Percentiles rank a stretch among this genome's conserved stretches.
phyloP scores from a whole-genome alignment of 2,888 invertebrate species.

The Gortyna flavago region DNA sequence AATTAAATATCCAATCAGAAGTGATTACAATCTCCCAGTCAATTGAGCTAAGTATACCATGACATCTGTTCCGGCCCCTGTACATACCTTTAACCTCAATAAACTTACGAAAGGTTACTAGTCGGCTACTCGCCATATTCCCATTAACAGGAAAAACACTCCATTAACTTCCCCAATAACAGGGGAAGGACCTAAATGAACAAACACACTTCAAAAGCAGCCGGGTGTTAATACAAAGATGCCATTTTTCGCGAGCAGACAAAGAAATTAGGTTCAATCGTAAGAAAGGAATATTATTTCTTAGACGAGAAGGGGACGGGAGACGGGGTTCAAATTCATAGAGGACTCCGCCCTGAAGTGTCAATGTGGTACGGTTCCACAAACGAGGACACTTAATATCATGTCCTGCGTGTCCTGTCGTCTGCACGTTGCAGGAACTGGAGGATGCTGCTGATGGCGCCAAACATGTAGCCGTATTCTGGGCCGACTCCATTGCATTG shows the following conservation, averaged over 20 bases:
- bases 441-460: neutral
- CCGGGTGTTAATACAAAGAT: constrained; percentile 38
- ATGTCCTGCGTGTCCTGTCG: neutral
- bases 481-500: no score
- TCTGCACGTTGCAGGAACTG: neutral
- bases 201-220: constrained; percentile 36
- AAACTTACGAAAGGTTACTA: constrained; percentile 34
- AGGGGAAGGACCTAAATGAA: constrained; percentile 38
- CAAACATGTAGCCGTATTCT: neutral
- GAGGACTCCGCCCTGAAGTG: neutral
- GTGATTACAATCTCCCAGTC: constrained; percentile 12
- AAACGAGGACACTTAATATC: neutral
- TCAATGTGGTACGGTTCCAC: neutral
- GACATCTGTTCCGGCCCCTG: constrained; percentile 37
- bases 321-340: neutral
- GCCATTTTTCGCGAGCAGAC: constrained; percentile 26
- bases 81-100: constrained; percentile 30
- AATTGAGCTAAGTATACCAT: constrained; percentile 36
- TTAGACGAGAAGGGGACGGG: neutral
- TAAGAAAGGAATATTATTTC: neutral
- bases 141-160: constrained; percentile 60
- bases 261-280: constrained; percentile 25
- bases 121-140: constrained; percentile 11
- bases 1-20: constrained; percentile 17
- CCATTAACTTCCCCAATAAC: constrained; percentile 55